These are phyloP conservation scores for Onychostruthus taczanowskii DNA, from an alignment of 2,113 vertebrate species.

Conservation along the genomic window DNA sequence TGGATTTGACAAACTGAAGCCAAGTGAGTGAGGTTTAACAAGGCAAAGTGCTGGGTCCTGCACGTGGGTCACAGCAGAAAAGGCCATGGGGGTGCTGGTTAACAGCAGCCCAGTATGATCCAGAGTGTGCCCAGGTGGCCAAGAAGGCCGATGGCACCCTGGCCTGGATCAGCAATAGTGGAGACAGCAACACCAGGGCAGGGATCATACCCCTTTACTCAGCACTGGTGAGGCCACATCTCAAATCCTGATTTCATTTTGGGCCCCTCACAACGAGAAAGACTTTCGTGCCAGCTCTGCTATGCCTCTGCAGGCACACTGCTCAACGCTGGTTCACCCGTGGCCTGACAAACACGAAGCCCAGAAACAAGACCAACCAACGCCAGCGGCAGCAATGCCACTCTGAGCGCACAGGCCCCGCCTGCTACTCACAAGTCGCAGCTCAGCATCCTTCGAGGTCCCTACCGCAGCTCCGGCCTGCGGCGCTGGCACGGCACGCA, in stretches of 20 bases:
- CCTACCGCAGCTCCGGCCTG: rapidly evolving
- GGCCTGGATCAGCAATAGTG: rapidly evolving
- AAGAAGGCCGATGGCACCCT: not conserved
- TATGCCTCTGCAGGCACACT: rapidly evolving
- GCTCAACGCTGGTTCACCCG: rapidly evolving
- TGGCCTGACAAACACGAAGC: no score
- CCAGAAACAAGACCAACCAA: rapidly evolving
- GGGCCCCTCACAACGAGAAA: rapidly evolving
- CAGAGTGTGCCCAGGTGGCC: rapidly evolving
- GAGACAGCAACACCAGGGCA: not conserved
- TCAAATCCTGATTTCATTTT: rapidly evolving
- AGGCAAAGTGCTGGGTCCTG: rapidly evolving
- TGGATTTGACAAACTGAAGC: not conserved
- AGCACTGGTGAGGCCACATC: rapidly evolving
- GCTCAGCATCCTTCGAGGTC: not conserved
- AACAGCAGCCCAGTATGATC: not conserved
- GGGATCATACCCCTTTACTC: rapidly evolving
- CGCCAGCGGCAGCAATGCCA: rapidly evolving
- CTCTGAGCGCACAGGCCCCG: rapidly evolving
- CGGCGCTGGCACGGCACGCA: rapidly evolving
- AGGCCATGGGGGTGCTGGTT: rapidly evolving
- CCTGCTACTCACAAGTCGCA: not conserved
- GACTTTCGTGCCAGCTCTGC: not conserved
- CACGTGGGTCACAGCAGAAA: not conserved
- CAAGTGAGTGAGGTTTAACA: rapidly evolving